These are phyloP conservation scores for Steinernema carpocapsae DNA, from an alignment of 2,888 invertebrate species.

Conservation along the genomic window DNA sequence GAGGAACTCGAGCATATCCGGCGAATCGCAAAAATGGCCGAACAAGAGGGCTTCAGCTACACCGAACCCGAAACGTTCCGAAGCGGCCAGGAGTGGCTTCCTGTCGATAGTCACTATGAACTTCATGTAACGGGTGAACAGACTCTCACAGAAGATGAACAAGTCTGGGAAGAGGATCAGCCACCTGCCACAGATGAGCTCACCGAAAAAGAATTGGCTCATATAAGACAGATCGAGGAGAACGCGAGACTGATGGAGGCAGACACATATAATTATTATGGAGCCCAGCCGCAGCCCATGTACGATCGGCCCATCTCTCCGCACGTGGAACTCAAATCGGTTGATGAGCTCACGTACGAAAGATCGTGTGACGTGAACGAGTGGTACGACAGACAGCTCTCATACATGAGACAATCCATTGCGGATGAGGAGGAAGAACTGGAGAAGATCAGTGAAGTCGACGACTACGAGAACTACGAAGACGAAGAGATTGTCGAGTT, in stretches of 20 bases:
- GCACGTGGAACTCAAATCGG: conserved; percentile 33
- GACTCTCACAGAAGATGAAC: background rate
- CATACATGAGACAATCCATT: conserved; percentile 54
- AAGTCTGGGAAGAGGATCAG: background rate
- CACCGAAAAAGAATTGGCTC: conserved; percentile 40
- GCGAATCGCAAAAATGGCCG: conserved; percentile 51
- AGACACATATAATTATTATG: conserved; percentile 18
- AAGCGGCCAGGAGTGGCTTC: background rate
- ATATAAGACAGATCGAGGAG: conserved; percentile 34
- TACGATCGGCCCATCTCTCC: background rate
- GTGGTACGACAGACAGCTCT: conserved; percentile 58
- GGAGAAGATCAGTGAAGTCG: background rate
- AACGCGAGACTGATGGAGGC: conserved; percentile 26
- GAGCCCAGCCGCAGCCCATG: conserved; percentile 5
- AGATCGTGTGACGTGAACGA: conserved; percentile 34
- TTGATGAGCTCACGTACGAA: conserved; percentile 33
- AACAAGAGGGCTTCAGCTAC: conserved; percentile 12
- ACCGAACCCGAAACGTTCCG: background rate
- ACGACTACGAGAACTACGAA: conserved; percentile 18
- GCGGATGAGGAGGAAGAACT: conserved; percentile 48
- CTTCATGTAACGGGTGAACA: background rate
- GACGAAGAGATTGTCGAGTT: background rate
- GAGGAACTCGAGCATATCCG: conserved; percentile 62
- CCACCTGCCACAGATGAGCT: background rate
- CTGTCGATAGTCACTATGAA: background rate